Conservation (phyloP, 2,113 vertebrate species). For the Salminus brasiliensis region DNA sequence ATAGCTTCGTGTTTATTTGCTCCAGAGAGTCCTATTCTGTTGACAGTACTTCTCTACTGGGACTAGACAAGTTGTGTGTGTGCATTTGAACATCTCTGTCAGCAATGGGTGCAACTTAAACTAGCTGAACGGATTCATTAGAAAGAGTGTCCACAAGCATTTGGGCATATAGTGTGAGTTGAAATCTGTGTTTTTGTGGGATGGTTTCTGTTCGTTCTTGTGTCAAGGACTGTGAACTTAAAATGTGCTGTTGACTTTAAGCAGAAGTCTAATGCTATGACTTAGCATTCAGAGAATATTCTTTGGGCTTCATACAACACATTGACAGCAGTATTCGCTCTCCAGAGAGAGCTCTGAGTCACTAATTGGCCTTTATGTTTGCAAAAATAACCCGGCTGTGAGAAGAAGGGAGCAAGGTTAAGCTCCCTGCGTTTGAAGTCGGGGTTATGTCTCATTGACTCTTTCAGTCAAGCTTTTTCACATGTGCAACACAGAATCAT, state of each 20-base stretch:
- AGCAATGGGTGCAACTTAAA: no score
- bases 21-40: no score
- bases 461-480: constrained; percentile 20
- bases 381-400: constrained; percentile 50
- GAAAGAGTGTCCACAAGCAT: no score
- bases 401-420: constrained; percentile 55
- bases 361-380: constrained; percentile 58
- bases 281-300: constrained; percentile 9
- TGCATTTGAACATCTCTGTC: no score
- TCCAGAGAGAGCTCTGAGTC: constrained; percentile 50
- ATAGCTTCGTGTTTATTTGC: no score
- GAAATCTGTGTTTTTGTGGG: no score
- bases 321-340: constrained; percentile 11
- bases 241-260: background rate
- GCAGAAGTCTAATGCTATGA: background rate
- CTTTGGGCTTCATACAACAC: constrained; percentile 3
- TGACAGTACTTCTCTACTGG: no score
- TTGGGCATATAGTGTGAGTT: no score
- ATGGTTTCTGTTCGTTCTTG: no score
- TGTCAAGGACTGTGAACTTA: background rate
- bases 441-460: constrained; percentile 62
- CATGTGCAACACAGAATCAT: constrained; percentile 63
- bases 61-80: no score
- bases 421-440: constrained; percentile 67
- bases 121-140: no score